A percentile compares a stretch with the other conserved stretches of the same genome.
These are phyloP conservation scores for Drosophila melanosoma DNA, from an alignment of 2,888 invertebrate genomes.

Conservation along the genomic window DNA sequence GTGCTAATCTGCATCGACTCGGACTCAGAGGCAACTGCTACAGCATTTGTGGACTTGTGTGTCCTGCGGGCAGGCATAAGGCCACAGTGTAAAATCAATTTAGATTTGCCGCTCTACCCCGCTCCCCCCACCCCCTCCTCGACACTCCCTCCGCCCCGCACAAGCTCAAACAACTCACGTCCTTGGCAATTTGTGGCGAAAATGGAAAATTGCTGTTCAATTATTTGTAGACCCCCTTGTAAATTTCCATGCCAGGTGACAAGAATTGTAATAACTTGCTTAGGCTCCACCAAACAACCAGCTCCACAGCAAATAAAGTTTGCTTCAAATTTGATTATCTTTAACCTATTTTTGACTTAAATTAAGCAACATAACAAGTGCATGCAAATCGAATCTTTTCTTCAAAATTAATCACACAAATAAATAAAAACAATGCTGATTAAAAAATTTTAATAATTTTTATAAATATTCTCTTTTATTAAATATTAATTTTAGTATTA, in stretches of 20 bases:
- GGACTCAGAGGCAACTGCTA: slow-evolving; percentile 24
- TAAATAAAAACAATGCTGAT: neutral
- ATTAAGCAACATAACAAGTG: neutral
- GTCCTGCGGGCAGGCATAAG: slow-evolving; percentile 66
- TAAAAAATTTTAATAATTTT: accelerated
- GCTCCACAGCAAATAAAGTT: neutral
- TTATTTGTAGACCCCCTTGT: slow-evolving; percentile 81
- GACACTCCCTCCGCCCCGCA: neutral
- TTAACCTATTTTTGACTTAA: neutral
- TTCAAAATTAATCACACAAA: neutral
- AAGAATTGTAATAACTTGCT: slow-evolving; percentile 79
- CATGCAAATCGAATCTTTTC: neutral
- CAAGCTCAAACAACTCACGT: slow-evolving; percentile 59
- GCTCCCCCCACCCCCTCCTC: neutral
- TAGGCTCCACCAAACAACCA: slow-evolving; percentile 27
- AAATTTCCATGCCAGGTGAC: slow-evolving; percentile 78
- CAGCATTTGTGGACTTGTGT: slow-evolving; percentile 55
- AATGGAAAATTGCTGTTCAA: slow-evolving; percentile 83
- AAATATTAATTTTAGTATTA: neutral
- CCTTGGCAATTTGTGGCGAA: slow-evolving; percentile 76
- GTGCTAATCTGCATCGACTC: slow-evolving; percentile 69
- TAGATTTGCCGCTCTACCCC: slow-evolving; percentile 61
- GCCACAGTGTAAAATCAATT: slow-evolving; percentile 81
- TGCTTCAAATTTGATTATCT: slow-evolving; percentile 1
- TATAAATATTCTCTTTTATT: neutral